Evolutionary conservation across 2,888 invertebrate species (phyloP).

Genomic region (Hofmannophila pseudospretella): DNA sequence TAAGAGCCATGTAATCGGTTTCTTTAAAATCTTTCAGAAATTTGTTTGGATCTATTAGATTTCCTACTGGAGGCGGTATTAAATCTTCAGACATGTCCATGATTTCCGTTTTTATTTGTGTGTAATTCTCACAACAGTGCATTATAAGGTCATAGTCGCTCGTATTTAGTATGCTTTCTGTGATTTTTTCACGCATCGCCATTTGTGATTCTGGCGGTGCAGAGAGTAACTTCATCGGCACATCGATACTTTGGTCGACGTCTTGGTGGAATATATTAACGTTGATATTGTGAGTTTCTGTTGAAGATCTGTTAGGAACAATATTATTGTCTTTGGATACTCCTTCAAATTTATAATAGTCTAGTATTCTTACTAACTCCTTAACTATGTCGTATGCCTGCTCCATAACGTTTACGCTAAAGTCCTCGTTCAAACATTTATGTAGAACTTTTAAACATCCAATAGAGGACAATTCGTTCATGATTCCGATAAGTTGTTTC

Average conservation of each 20-base stretch:
- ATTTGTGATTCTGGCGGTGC: not conserved
- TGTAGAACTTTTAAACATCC: slow-evolving; percentile 83
- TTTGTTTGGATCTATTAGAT: slow-evolving; percentile 22
- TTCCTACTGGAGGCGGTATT: slow-evolving; percentile 8
- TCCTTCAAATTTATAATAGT: slow-evolving; percentile 57
- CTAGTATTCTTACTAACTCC: slow-evolving; percentile 64
- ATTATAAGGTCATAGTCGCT: slow-evolving; percentile 74
- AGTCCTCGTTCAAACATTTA: slow-evolving; percentile 79
- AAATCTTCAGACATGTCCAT: slow-evolving; percentile 14
- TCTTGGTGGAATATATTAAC: too few species aligned
- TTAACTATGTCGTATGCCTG: slow-evolving; percentile 70
- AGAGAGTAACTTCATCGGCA: slow-evolving; percentile 1
- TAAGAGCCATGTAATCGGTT: slow-evolving; percentile 70
- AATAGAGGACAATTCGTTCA: slow-evolving; percentile 79
- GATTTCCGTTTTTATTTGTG: slow-evolving; percentile 6
- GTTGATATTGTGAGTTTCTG: not conserved
- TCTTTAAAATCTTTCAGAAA: slow-evolving; percentile 35
- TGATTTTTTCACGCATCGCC: slow-evolving; percentile 35
- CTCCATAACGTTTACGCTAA: slow-evolving; percentile 81
- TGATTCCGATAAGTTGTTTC: slow-evolving; percentile 76
- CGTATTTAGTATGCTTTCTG: slow-evolving; percentile 76
- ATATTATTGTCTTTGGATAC: slow-evolving; percentile 11
- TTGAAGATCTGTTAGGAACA: not conserved
- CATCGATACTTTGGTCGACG: not conserved
- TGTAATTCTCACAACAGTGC: slow-evolving; percentile 62